Evolutionary conservation across 1,140 invertebrate genomes (phyloP).

Genomic region (Drosophila kurseongensis): DNA sequence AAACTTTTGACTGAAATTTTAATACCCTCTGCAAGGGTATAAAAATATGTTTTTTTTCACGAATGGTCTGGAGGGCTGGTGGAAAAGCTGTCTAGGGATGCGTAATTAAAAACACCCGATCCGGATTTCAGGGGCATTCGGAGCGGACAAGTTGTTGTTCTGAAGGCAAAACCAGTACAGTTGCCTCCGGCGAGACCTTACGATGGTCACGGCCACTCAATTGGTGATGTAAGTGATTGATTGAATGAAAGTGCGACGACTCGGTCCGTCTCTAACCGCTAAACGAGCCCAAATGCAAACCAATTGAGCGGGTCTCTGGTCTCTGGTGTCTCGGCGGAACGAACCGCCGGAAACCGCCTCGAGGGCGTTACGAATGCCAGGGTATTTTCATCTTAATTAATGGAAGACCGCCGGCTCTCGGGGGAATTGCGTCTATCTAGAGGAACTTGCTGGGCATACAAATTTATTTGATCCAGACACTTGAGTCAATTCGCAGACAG

Average conservation of each 20-base stretch:
- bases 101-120: conserved; percentile 1
- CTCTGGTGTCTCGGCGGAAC: conserved; percentile 22
- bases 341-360: conserved; percentile 62
- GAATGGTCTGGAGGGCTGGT: not conserved
- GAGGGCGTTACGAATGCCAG: not conserved
- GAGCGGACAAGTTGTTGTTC: not conserved
- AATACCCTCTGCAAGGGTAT: no score
- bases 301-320: conserved; percentile 42
- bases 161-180: conserved; percentile 17
- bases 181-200: conserved; percentile 25
- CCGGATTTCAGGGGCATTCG: conserved; percentile 1
- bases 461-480: conserved; percentile 66
- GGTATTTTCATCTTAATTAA: conserved; percentile 56
- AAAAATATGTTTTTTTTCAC: not conserved
- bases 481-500: conserved; percentile 56
- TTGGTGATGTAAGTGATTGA: conserved; percentile 44
- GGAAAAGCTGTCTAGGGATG: not conserved
- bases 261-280: conserved; percentile 32
- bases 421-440: conserved; percentile 2
- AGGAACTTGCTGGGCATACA: conserved; percentile 69
- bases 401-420: conserved; percentile 1
- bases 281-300: conserved; percentile 63
- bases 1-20: no score
- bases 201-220: conserved; percentile 39
- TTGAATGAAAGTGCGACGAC: conserved; percentile 56